These are phyloP conservation scores for Branchellion lobata DNA, from an alignment of 2,888 invertebrate species.

Conservation along the genomic window DNA sequence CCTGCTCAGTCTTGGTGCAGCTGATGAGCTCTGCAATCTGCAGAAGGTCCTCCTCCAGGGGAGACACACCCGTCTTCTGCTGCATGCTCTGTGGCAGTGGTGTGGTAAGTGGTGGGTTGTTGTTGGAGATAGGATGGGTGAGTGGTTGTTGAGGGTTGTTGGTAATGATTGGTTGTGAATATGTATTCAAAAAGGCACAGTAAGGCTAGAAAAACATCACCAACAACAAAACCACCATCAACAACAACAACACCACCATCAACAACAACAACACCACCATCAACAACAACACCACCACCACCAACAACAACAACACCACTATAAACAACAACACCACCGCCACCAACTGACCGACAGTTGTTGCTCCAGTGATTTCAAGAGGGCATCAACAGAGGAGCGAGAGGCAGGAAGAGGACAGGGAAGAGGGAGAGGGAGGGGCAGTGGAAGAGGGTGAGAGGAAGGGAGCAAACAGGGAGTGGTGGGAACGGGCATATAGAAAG, in stretches of 20 bases:
- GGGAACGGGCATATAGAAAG: conserved; percentile 37
- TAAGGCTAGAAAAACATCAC: no score
- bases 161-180: no score
- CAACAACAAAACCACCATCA: no score
- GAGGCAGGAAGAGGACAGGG: conserved; percentile 33
- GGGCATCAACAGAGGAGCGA: conserved; percentile 2
- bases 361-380: conserved; percentile 35
- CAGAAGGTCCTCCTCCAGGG: conserved; percentile 40
- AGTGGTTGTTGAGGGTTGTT: no score
- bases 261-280: no score
- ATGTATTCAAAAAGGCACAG: no score
- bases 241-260: no score
- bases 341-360: neutral
- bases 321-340: no score
- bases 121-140: no score
- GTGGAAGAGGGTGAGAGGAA: conserved; percentile 28
- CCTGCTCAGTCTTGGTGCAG: conserved; percentile 36
- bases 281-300: no score
- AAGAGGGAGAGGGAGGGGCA: conserved; percentile 36
- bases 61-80: conserved; percentile 6
- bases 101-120: no score
- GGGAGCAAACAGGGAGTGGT: conserved; percentile 34
- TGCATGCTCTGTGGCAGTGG: neutral
- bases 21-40: conserved; percentile 39
- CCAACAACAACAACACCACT: no score